Conservation (phyloP, 2,113 vertebrate genomes). For the Capricornis sumatraensis region DNA sequence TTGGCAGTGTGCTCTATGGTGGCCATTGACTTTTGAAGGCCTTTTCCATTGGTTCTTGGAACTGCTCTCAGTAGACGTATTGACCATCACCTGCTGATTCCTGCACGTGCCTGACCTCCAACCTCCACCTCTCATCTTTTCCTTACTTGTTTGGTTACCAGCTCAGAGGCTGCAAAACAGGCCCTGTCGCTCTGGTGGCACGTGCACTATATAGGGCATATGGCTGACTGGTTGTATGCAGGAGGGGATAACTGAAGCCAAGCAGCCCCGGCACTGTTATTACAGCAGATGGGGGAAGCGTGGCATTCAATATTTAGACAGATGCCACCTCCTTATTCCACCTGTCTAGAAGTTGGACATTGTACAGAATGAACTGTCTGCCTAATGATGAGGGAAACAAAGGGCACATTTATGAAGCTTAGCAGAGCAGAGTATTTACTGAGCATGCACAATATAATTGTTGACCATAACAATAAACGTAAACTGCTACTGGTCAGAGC, state of each 20-base stretch:
- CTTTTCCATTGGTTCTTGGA: constrained; percentile 69
- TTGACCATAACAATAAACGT: constrained; percentile 75
- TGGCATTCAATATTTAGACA: constrained; percentile 90
- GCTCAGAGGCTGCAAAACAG: constrained; percentile 52
- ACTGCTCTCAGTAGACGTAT: constrained; percentile 68
- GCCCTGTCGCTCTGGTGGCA: constrained; percentile 79
- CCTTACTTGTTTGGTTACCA: constrained; percentile 55
- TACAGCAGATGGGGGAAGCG: constrained; percentile 89
- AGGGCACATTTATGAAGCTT: constrained; percentile 81
- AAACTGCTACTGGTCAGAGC: constrained; percentile 71
- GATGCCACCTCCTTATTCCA: constrained; percentile 90
- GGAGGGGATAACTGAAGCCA: constrained; percentile 83
- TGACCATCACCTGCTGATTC: constrained; percentile 84
- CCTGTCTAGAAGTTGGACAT: constrained; percentile 90
- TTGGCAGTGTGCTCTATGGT: constrained; percentile 78
- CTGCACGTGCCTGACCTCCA: constrained; percentile 80
- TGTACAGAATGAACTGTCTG: constrained; percentile 86
- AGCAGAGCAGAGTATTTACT: constrained; percentile 72
- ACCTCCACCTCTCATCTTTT: constrained; percentile 70
- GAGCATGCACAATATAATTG: constrained; percentile 79
- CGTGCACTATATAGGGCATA: constrained; percentile 82
- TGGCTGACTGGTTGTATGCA: constrained; percentile 81
- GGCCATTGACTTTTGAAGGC: constrained; percentile 80
- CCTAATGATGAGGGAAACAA: constrained; percentile 85
- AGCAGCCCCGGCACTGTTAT: constrained; percentile 82